Evolutionary conservation across 2,797 vertebrate species (phyloP).

Genomic region (Psittacula derbiana): DNA sequence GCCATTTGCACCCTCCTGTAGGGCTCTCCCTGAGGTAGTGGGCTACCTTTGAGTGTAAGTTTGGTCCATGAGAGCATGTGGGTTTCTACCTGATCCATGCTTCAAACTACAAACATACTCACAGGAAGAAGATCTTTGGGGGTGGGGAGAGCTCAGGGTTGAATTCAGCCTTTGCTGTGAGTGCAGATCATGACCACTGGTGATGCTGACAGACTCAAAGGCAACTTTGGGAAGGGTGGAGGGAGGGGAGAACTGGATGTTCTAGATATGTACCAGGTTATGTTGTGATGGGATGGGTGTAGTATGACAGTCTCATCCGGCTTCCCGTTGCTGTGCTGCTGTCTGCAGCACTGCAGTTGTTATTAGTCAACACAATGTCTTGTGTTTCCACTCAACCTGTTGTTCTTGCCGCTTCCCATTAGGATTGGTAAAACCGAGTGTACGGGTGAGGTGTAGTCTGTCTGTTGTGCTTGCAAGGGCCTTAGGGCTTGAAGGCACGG

Average conservation of each 20-base stretch:
- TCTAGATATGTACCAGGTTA: not conserved
- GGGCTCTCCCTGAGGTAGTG: not conserved
- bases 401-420: fast-evolving
- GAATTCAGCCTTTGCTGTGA: not conserved
- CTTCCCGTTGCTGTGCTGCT: not conserved
- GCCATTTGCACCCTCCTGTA: not conserved
- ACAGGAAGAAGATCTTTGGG: not conserved
- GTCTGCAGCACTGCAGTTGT: fast-evolving
- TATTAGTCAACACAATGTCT: not conserved
- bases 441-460: not conserved
- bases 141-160: not conserved
- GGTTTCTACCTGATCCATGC: fast-evolving
- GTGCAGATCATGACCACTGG: fast-evolving
- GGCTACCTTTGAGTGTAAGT: not conserved
- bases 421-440: not conserved
- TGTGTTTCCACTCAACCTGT: not conserved
- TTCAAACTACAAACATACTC: fast-evolving
- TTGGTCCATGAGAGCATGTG: fast-evolving
- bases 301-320: not conserved
- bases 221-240: not conserved
- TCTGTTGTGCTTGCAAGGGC: not conserved
- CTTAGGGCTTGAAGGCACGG: fast-evolving
- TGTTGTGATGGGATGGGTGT: too few relatives aligned
- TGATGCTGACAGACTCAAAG: not conserved
- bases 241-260: not conserved